Evolutionary conservation across 2,113 vertebrate genomes (phyloP), one percentile per base, ranked within the genome.

Genomic region (Philantomba maxwellii): DNA sequence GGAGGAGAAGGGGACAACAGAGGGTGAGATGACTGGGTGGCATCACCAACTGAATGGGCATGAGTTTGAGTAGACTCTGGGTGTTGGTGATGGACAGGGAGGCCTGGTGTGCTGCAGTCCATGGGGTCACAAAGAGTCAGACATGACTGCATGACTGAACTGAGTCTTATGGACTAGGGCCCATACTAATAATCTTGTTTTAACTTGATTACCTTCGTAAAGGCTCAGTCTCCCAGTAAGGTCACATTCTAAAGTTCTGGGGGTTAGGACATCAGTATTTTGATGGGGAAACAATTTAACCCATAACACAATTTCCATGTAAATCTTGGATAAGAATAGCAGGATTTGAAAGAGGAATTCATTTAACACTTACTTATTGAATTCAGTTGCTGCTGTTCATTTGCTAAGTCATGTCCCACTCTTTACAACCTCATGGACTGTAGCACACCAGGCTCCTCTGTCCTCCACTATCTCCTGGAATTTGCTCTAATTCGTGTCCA

Each of bases 131-230:
- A 70, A 66, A 70, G n/a, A 70, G 19, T 36, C 19, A 5, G 64
- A 70, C 1, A 21, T 0, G 64, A 36, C n/a, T 70, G n/a, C 1
- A 0, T 10, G 17, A 70, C n/a, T 70, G n/a, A 70, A 21, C n/a
- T 70, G 19, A 70, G 17, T 66, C 33, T 66, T 66, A 66, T 36
- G 9, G 57, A 58, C 55, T 87, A 57, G 12, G 25, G 13, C 45
- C 0, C 6, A 55, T 3, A 43, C 12, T 15, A 60, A 86, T 62
- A 16, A 49, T 13, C 25, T 58, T 9, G 55, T 81, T 95, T 93
- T 82, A 30, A 77, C 26, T 87, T 80, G 36, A 78, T 93, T 43
- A 75, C n/a, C 2, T 87, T 43, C 87, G 8, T 64, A 73, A 78
- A 75, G 36, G 47, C 3, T 19, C 28, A 53, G 28, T 82, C 21